phyloP scores from a whole-genome alignment of 2,888 invertebrate genomes.

The Lepetodrilus schrolli region DNA sequence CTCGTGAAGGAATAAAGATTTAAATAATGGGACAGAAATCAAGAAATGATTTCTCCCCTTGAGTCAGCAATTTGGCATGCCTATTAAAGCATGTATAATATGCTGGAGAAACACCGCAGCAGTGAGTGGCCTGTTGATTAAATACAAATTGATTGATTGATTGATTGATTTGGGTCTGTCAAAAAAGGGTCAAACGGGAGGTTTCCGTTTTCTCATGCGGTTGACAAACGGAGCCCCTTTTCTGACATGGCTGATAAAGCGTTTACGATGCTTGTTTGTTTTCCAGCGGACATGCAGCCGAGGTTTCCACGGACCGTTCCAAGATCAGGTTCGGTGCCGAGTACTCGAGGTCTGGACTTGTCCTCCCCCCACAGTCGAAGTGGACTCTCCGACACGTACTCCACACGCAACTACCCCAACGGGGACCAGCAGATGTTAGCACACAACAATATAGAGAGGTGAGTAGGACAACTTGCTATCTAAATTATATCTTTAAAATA shows the following conservation, averaged over 20 bases:
- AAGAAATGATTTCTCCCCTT: slow-evolving; percentile 13
- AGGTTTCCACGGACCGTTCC: slow-evolving; percentile 62
- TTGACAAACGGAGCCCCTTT: too few species aligned
- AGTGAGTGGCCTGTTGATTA: slow-evolving; percentile 23
- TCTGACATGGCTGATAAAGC: slow-evolving; percentile 3
- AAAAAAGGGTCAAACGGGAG: slow-evolving; percentile 34
- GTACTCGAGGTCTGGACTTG: slow-evolving; percentile 48
- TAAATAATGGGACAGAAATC: slow-evolving; percentile 24
- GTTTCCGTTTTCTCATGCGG: too few species aligned
- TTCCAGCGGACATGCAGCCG: slow-evolving; percentile 52
- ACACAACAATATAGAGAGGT: slow-evolving; percentile 47
- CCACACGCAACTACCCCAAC: slow-evolving; percentile 56
- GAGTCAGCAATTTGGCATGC: background rate
- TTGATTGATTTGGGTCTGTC: slow-evolving; percentile 29
- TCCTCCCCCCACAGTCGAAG: slow-evolving; percentile 48
- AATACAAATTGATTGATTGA: slow-evolving; percentile 35
- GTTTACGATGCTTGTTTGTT: slow-evolving; percentile 23
- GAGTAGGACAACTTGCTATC: background rate
- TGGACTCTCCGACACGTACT: slow-evolving; percentile 58
- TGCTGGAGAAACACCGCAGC: background rate
- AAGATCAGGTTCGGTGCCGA: slow-evolving; percentile 57
- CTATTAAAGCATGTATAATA: slow-evolving; percentile 18
- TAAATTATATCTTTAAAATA: too few species aligned
- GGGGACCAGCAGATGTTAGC: slow-evolving; percentile 48
- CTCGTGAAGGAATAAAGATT: background rate